Evolutionary conservation across 1,140 invertebrate species (phyloP).

Genomic region (Cyphomyrmex costatus): DNA sequence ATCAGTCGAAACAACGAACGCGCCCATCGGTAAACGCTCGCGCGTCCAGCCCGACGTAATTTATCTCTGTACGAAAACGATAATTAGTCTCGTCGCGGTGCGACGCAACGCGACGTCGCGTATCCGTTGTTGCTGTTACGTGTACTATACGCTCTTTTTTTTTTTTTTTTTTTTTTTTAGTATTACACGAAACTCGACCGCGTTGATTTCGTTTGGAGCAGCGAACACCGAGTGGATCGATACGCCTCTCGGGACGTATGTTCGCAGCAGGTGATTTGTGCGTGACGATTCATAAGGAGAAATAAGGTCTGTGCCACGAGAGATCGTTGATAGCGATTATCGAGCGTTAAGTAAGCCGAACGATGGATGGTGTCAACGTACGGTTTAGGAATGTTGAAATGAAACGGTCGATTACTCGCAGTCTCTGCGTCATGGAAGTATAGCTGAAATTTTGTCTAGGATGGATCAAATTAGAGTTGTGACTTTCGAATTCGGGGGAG

Average conservation of each 20-base stretch:
- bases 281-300: constrained; percentile 32
- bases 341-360: background rate
- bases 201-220: constrained; percentile 10
- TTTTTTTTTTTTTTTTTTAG: constrained; percentile 20
- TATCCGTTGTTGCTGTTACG: background rate
- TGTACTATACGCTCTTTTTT: background rate
- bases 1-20: constrained; percentile 73
- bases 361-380: background rate
- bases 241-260: constrained; percentile 32
- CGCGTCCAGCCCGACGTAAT: constrained; percentile 69
- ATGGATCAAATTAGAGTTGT: too few species aligned
- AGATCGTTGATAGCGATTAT: constrained; percentile 36
- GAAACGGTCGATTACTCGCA: background rate
- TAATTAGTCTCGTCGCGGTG: constrained; percentile 65
- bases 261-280: constrained; percentile 50
- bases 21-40: constrained; percentile 63
- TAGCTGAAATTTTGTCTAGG: too few species aligned
- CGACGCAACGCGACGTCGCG: constrained; percentile 7
- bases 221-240: constrained; percentile 24
- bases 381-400: background rate
- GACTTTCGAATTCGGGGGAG: too few species aligned
- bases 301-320: background rate
- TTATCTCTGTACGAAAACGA: constrained; percentile 68
- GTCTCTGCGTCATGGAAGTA: too few species aligned
- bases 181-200: constrained; percentile 19